These are phyloP conservation scores for Pogonognathellus flavescens DNA, from an alignment of 1,140 invertebrate species.

Conservation along the genomic window DNA sequence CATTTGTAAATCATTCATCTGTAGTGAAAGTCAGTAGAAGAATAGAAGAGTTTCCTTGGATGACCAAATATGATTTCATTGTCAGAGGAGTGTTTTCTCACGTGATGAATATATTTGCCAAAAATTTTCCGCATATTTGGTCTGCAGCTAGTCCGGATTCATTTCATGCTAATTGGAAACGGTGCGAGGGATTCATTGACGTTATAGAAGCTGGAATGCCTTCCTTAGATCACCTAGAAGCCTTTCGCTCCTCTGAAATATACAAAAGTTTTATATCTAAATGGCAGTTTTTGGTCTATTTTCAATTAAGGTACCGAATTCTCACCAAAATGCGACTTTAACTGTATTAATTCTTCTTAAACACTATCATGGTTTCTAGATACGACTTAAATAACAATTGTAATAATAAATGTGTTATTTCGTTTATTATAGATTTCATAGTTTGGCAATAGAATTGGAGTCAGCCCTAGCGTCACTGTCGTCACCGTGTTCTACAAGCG, in stretches of 20 bases:
- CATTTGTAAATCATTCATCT: constrained; percentile 53
- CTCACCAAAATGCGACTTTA: background rate
- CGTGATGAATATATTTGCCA: constrained; percentile 57
- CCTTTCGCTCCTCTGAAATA: constrained; percentile 58
- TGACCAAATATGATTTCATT: constrained; percentile 64
- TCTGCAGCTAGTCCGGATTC: constrained; percentile 65
- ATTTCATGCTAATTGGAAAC: constrained; percentile 65
- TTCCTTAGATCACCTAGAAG: constrained; percentile 60
- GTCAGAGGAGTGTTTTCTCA: constrained; percentile 59
- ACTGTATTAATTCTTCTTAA: background rate
- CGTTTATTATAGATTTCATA: constrained; percentile 61
- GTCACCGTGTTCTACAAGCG: constrained; percentile 55
- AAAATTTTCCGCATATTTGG: constrained; percentile 67
- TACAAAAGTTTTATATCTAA: constrained; percentile 81
- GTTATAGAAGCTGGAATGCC: constrained; percentile 81
- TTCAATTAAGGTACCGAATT: constrained; percentile 81
- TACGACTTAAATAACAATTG: too few relatives aligned
- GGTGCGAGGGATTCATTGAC: constrained; percentile 77
- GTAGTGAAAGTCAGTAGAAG: constrained; percentile 52
- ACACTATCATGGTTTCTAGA: too few relatives aligned
- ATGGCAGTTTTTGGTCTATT: constrained; percentile 96
- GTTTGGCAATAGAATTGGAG: constrained; percentile 64
- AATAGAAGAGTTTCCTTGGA: constrained; percentile 60
- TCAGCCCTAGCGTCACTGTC: constrained; percentile 58
- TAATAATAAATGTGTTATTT: background rate